Evolutionary conservation across 2,113 vertebrate genomes (phyloP).

Genomic region (Archocentrus centrarchus): DNA sequence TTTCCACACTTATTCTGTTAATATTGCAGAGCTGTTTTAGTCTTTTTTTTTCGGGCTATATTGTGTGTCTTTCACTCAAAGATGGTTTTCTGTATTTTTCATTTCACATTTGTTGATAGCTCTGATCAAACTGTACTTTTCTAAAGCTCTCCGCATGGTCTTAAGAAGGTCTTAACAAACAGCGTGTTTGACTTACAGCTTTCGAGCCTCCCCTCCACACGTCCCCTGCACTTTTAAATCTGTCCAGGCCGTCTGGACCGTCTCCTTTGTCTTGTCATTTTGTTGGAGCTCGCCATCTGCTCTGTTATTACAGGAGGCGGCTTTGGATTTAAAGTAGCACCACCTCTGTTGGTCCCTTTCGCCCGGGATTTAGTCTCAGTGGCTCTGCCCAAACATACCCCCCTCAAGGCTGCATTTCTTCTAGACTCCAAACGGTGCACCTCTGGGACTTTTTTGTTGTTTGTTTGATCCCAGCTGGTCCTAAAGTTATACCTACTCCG

Average conservation of each 20-base stretch:
- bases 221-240: slow-evolving; percentile 45
- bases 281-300: slow-evolving; percentile 76
- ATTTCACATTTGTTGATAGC: background rate
- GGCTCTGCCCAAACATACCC: background rate
- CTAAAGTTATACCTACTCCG: background rate
- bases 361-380: background rate
- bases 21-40: background rate
- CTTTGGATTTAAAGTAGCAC: slow-evolving; percentile 52
- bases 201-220: slow-evolving; percentile 25
- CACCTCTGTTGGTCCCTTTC: slow-evolving; percentile 55
- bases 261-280: slow-evolving; percentile 64
- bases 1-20: background rate
- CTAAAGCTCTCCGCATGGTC: slow-evolving; percentile 43
- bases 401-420: background rate
- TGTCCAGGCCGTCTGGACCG: slow-evolving; percentile 59
- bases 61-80: background rate
- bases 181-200: slow-evolving; percentile 31
- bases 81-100: background rate
- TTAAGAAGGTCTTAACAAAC: slow-evolving; percentile 58
- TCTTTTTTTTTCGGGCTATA: background rate
- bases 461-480: background rate
- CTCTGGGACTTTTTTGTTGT: background rate
- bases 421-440: background rate
- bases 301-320: slow-evolving; percentile 58
- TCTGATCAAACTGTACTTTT: background rate